These are phyloP conservation scores for Bombylius major DNA, from an alignment of 2,888 invertebrate species.

Conservation along the genomic window DNA sequence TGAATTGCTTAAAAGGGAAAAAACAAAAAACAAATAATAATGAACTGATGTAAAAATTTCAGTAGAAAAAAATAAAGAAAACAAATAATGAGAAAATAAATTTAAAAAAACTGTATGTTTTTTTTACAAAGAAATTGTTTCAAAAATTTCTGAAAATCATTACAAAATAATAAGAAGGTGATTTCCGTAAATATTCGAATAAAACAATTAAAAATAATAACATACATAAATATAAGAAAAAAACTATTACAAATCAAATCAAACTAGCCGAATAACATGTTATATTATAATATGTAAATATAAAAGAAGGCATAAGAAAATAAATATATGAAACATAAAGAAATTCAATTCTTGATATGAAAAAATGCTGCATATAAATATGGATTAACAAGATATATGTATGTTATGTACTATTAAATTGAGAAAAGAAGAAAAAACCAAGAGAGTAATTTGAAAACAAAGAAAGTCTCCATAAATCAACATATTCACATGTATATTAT, in stretches of 20 bases:
- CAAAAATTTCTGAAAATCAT: no score
- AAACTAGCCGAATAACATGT: conserved; percentile 5
- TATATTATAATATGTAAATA: neutral
- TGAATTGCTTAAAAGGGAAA: no score
- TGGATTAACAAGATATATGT: conserved; percentile 17
- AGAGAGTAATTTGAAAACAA: neutral
- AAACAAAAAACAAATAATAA: no score
- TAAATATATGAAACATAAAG: conserved; percentile 17
- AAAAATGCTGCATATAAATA: conserved; percentile 8
- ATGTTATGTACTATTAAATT: conserved; percentile 2
- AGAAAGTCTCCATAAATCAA: conserved; percentile 12
- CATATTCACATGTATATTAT: neutral
- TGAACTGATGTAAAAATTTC: no score
- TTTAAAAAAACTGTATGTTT: no score
- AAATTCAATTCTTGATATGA: conserved; percentile 5
- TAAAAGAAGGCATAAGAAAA: conserved; percentile 12
- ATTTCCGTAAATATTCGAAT: no score
- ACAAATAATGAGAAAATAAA: no score
- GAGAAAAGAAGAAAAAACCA: conserved; percentile 10
- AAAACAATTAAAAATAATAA: neutral
- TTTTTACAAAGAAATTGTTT: no score
- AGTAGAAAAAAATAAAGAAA: no score
- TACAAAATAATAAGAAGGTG: no score
- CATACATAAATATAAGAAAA: no score
- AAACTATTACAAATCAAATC: neutral